Evolutionary conservation across 2,113 vertebrate species (phyloP), one percentile per base, ranked within the genome.

Genomic region (Malurus cyaneus): DNA sequence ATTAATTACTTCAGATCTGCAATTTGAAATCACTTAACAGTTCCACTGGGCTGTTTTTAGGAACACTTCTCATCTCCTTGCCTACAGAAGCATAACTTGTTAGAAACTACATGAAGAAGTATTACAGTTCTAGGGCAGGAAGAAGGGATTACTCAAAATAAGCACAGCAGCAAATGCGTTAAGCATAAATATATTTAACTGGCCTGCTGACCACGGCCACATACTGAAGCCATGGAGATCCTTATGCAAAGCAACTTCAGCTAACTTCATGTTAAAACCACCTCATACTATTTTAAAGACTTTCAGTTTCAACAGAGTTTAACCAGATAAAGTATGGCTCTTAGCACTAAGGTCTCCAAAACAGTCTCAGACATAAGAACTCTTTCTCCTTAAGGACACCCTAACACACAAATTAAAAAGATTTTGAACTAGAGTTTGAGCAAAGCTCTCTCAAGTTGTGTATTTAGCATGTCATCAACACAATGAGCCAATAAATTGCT

Each of bases 401-500:
- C 2, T 8, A 83, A 74, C 7, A 52, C 3, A 7, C 16, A n/a
- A 86, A 66, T 49, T 36, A 46, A 61, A 61, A 71, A 88, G 82
- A 67, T 56, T 86, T 69, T 90, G 76, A 93, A 89, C 49, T 70
- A 92, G 69, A 94, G 57, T 52, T 56, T 65, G 28, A 60, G 76
- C 77, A 26, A 36, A 85, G 64, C n/a, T 47, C 71, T 93, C 90
- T 81, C 50, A 72, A 85, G 74, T 50, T 95, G 52, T 72, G 36
- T 96, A 87, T 53, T 85, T 87, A 95, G 80, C 94, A 95, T 97
- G 95, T 92, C 93, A 95, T 97, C 94, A 28, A 66, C 85, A 93
- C 92, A 95, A 85, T 62, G 29, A 95, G 76, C 89, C 94, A 91
- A 95, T 21, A 89, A 94, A 96, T 76, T 73, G 94, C 90, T 87